Evolutionary conservation across 2,113 vertebrate species (phyloP).

Genomic region (Acinonyx jubatus): DNA sequence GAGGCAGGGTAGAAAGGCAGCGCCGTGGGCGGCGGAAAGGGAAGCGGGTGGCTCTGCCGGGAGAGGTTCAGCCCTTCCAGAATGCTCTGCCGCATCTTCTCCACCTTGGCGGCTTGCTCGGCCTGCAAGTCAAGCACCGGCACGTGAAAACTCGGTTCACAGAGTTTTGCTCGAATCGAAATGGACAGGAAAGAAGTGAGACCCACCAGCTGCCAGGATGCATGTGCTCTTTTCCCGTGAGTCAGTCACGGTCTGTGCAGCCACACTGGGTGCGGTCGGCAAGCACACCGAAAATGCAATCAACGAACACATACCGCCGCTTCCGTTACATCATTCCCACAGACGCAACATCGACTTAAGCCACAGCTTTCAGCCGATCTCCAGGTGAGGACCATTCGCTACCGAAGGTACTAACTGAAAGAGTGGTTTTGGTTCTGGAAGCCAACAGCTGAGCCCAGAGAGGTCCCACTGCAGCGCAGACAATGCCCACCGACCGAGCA

Average conservation of each 20-base stretch:
- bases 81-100: conserved; percentile 98
- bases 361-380: background rate
- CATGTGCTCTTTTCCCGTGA: background rate
- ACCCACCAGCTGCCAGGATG: background rate
- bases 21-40: conserved; percentile 91
- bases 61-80: conserved; percentile 95
- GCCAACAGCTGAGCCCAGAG: background rate
- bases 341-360: background rate
- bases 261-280: background rate
- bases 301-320: background rate
- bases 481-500: background rate
- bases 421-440: background rate
- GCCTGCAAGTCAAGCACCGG: conserved; percentile 84
- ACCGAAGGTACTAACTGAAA: background rate
- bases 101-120: conserved; percentile 94
- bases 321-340: background rate
- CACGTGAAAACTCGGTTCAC: background rate
- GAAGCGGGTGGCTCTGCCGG: conserved; percentile 91
- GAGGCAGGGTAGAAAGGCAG: conserved; percentile 94
- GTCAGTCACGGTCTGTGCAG: background rate
- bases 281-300: background rate
- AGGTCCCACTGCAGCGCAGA: background rate
- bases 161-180: background rate
- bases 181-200: background rate
- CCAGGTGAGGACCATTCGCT: background rate